Evolutionary conservation across 92 coral and sea anemone genomes (phyloP), one percentile per base, ranked within the genome.

Genomic region (Siderastrea siderea): DNA sequence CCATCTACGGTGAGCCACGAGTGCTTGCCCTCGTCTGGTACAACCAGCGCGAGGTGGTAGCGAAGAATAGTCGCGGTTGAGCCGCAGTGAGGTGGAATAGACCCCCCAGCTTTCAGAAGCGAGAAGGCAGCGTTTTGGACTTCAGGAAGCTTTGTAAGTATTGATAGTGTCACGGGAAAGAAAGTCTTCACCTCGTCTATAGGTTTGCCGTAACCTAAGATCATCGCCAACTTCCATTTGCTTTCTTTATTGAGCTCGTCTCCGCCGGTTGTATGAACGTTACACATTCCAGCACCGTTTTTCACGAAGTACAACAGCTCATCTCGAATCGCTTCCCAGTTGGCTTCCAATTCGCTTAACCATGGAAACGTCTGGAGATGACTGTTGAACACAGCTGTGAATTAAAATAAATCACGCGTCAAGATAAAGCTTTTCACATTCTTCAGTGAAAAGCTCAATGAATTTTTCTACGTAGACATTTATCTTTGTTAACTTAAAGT

Each of bases 141-240:
- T 78, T 78, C 55, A 9, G 82, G 71, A 78, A 78, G 82, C 82
- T 78, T 78, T 62, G 69, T n/a, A 2, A 78, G 38, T 11, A 78
- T 78, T 0, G 82, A 78, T 45, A 78, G 71, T 43, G 82, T 78
- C 44, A 60, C 26, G 49, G 82, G 71, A 63, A 78, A 78, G 16
- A 15, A 78, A 47, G 16, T 0, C 26, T 63, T 78, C 2, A 61
- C 55, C 47, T 78, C 69, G 52, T 78, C 82, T 60, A 78, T n/a
- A 54, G 82, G 71, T 47, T 78, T 60, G 70, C 82, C 70, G 47
- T 78, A 78, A 1, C 55, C 82, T 3, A 78, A 78, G 43, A 78
- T 45, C 82, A 78, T 78, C 47, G 82, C 82, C 82, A 78, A 47
- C 16, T 78, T 78, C 82, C 82, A 78, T 46, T 78, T 78, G 57